These are phyloP conservation scores for Melanchra persicariae DNA, from an alignment of 2,888 invertebrate species.

Conservation along the genomic window DNA sequence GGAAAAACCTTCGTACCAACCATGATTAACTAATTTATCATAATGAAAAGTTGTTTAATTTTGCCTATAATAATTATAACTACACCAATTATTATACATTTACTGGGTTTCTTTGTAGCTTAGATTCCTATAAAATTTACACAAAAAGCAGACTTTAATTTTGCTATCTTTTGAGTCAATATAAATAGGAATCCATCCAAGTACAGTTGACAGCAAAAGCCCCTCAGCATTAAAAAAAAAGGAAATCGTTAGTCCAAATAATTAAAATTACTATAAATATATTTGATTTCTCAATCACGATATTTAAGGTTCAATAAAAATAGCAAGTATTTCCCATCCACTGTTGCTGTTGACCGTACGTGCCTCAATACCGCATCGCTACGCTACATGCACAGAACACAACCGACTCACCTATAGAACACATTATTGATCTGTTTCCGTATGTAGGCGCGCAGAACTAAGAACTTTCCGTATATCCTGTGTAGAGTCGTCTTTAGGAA, in stretches of 20 bases:
- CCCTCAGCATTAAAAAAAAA: too few relatives aligned
- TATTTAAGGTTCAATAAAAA: too few relatives aligned
- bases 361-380: neutral
- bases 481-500: slow-evolving; percentile 99
- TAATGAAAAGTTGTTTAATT: neutral
- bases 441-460: slow-evolving; percentile 98
- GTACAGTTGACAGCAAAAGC: too few relatives aligned
- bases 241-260: too few relatives aligned
- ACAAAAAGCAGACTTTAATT: too few relatives aligned
- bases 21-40: neutral
- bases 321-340: too few relatives aligned
- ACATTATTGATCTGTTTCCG: slow-evolving; percentile 99
- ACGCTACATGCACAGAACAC: neutral
- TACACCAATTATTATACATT: neutral
- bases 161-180: too few relatives aligned
- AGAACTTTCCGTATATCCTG: slow-evolving; percentile 99
- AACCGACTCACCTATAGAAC: slow-evolving; percentile 94
- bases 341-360: slow-evolving; percentile 4
- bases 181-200: too few relatives aligned
- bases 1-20: neutral
- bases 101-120: too few relatives aligned
- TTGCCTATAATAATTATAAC: neutral
- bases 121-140: neutral
- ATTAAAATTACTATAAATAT: too few relatives aligned
- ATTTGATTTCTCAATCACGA: too few relatives aligned